phyloP scores from a whole-genome alignment of 2,797 vertebrate species.

The Sebastes itinus region DNA sequence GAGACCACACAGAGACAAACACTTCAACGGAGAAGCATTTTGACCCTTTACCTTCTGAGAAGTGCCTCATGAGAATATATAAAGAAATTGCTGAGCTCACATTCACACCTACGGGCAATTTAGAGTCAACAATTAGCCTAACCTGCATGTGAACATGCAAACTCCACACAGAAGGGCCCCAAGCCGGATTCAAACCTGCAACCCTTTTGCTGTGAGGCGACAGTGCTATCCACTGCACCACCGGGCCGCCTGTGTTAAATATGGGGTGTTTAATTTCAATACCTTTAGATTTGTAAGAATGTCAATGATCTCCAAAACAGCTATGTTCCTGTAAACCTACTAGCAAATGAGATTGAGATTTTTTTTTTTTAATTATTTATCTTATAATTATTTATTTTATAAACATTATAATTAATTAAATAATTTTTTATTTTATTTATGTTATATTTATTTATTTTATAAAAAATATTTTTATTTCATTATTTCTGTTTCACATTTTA shows the following conservation, averaged over 20 bases:
- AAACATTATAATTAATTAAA: not conserved
- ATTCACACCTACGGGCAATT: no score
- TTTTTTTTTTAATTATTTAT: not conserved
- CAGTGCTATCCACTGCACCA: no score
- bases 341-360: not conserved
- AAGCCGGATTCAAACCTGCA: no score
- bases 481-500: not conserved
- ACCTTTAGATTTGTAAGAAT: no score
- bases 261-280: no score
- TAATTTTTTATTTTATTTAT: not conserved
- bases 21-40: not conserved
- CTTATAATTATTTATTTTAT: not conserved
- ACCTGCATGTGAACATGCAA: no score
- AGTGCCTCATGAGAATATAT: not conserved
- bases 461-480: not conserved
- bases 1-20: constrained; percentile 1
- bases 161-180: no score
- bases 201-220: no score
- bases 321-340: not conserved
- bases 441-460: not conserved
- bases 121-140: no score
- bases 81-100: not conserved
- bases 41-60: not conserved
- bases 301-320: no score
- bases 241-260: no score